Conservation (phyloP, 1,140 invertebrate species). For the Pogonomyrmex californicus region DNA sequence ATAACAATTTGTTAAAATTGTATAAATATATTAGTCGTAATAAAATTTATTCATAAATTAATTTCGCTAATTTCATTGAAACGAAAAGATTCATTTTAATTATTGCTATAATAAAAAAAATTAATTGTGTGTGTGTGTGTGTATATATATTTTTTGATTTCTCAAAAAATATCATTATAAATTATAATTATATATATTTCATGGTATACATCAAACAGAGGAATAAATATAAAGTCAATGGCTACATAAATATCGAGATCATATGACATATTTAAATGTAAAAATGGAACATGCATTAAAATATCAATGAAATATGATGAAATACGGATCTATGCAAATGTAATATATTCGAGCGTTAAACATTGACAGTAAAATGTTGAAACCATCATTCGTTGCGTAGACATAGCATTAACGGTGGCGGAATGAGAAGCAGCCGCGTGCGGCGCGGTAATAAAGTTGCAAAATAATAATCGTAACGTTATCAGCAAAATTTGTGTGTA, state of each 20-base stretch:
- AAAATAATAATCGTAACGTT: slow-evolving; percentile 62
- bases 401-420: slow-evolving; percentile 8
- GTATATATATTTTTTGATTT: background rate
- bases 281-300: slow-evolving; percentile 17
- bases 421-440: slow-evolving; percentile 12
- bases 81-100: background rate
- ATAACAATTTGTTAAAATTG: background rate
- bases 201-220: background rate
- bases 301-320: background rate
- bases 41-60: slow-evolving; percentile 3
- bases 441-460: slow-evolving; percentile 54
- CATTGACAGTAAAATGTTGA: slow-evolving; percentile 50
- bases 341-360: slow-evolving; percentile 30
- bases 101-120: background rate
- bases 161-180: background rate
- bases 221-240: background rate
- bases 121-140: too few species aligned
- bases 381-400: slow-evolving; percentile 29
- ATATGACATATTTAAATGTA: background rate
- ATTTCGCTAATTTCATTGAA: background rate
- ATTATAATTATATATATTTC: background rate
- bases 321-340: background rate
- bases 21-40: background rate
- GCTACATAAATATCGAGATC: background rate
- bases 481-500: slow-evolving; percentile 50